Base-by-base conservation (phyloP, 2,113 vertebrate genomes). In the Irena cyanogastra region DNA sequence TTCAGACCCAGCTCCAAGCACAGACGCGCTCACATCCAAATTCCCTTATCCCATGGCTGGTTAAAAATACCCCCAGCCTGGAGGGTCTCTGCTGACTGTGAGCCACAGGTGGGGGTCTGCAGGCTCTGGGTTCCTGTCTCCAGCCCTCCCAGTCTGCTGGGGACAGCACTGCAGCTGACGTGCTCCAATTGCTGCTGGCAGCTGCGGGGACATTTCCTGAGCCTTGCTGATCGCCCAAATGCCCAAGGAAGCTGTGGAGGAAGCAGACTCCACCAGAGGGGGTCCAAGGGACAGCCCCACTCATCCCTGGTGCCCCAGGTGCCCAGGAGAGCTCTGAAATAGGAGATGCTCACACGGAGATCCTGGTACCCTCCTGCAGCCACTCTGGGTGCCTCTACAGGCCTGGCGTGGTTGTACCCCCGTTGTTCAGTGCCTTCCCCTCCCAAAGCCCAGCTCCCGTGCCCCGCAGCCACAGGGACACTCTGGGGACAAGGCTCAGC, bases 41-140 rank as follows among this genome's bases (percentile, higher is more conserved):
- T 14, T 6, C 37, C 30, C 63, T 39, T 10, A 61, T 45, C 35
- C 59, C 5, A 3, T 1, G 37, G n/a, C 2, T 33, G 24, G 1
- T 50, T 83, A 28, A 44, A 87, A 56, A 42, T 3, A 3, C 5
- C 70, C 60, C 61, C 45, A 45, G 35, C 45, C 56, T 37, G 22
- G 7, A 27, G 35, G 41, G 37, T 47, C 60, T 59, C 33, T 78
- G 35, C 64, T 57, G 69, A 8, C 26, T 6, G 50, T 16, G 72
- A 80, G 45, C 61, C 52, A 37, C 45, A 8, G 0, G 0, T 0
- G 0, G 20, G 49, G 57, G 2, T 12, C n/a, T 72, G 33, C 1
- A 0, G 71, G 76, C 18, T 33, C 59, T 2, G 8, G 20, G 30
- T 3, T 5, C 33, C 33, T 12, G 18, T 37, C 37, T 6, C n/a